A percentile compares a stretch with the other conserved stretches of the same genome.
phyloP scores from a whole-genome alignment of 2,888 invertebrate species.

The Unio delphinus region DNA sequence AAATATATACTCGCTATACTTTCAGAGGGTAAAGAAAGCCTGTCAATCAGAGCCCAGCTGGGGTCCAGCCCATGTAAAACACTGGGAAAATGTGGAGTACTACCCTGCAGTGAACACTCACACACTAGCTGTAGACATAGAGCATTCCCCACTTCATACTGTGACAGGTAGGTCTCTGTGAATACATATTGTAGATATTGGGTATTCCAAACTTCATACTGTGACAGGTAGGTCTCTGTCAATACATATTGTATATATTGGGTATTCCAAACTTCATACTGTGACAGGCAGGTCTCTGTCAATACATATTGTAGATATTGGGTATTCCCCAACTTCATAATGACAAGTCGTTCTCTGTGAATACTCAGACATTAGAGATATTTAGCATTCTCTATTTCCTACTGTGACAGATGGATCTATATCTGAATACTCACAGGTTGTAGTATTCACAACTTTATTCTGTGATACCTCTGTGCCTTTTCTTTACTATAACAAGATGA shows the following conservation, averaged over 20 bases:
- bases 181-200: too few species aligned
- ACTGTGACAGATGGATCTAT: too few species aligned
- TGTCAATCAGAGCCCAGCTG: constrained; percentile 52
- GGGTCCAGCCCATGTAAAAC: constrained; percentile 63
- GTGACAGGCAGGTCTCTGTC: constrained; percentile 37
- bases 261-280: constrained; percentile 28
- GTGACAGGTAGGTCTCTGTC: constrained; percentile 18
- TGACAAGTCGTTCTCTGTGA: too few species aligned
- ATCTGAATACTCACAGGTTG: too few species aligned
- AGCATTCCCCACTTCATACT: constrained; percentile 51
- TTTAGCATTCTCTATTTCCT: constrained; percentile 15
- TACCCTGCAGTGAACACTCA: constrained; percentile 57
- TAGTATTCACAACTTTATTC: constrained; percentile 16
- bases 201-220: too few species aligned
- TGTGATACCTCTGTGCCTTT: constrained; percentile 38
- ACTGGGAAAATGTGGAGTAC: constrained; percentile 58
- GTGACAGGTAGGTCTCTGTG: constrained; percentile 38
- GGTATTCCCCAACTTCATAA: too few species aligned
- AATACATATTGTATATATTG: too few species aligned
- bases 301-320: too few species aligned
- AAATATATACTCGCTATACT: neutral
- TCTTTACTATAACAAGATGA: too few species aligned
- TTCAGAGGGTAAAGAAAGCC: constrained; percentile 42
- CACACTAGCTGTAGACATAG: constrained; percentile 45
- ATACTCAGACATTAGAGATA: neutral